Evolutionary conservation across 1,140 invertebrate genomes (phyloP), one percentile per base, ranked within the genome.

Genomic region (Drosophila pectinifera): DNA sequence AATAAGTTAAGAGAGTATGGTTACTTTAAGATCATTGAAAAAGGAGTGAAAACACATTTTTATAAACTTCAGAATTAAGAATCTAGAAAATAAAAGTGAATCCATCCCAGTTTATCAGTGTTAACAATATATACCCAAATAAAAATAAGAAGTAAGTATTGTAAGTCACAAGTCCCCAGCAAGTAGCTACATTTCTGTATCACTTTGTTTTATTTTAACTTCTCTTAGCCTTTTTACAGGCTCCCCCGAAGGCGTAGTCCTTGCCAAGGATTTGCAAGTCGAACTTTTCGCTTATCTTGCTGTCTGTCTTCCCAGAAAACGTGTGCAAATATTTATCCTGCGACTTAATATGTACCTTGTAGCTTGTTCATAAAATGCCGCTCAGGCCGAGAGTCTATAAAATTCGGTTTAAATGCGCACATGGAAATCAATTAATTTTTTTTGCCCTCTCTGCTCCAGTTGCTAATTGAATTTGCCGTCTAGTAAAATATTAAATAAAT

Each of bases 241-340:
- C 48, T 54, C 13, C 16, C 54, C 65, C 74, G 53, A 41, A 54
- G 73, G 62, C 69, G 18, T 46, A 57, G 34, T 49, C 28, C 38
- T 48, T 46, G 62, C 18, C 46, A 24, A 39, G 68, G 74, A 76
- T 79, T 79, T 88, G 78, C 55, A 51, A 79, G 51, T 58, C 11
- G 18, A 86, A 86, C 26, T 68, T 80, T 78, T 59, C 49, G 78
- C 83, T 83, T 88, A 79, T 73, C 56, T 65, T 48, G 51, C 72
- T 51, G 59, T 68, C 79, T 78, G 73, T 77, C 69, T 63, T n/a
- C 16, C 51, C 42, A 73, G 73, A 73, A 61, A 73, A 43, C 39
- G 75, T 86, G 83, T 62, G 63, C 75, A 86, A 89, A 86, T 86
- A 86, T 86, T 86, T 88, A 76, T 83, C 69, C 72, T 88, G 14